Evolutionary conservation across 2,888 invertebrate species (phyloP), one percentile per base, ranked within the genome.

Genomic region (Aspidiotus rigidus): DNA sequence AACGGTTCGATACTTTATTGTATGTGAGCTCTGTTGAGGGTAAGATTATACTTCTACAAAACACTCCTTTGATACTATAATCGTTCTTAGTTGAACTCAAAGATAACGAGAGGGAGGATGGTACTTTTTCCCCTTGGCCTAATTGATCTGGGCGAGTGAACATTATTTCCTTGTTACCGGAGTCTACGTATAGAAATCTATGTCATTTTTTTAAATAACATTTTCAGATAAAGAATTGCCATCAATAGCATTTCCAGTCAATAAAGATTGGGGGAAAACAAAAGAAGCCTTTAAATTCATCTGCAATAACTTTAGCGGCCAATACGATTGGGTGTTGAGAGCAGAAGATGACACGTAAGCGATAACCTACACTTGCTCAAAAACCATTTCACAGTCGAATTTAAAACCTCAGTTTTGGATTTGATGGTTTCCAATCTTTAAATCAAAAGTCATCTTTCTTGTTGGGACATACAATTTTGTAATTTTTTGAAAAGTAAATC

Each of bases 241-340:
- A 0, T 79, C 92, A 0, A 81, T 98, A 17, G 88, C 88, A 42
- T 80, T 98, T 71, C 87, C 90, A 2, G 90, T 97, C 0, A 78
- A 82, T 1, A 98, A 98, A 77, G 95, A 95, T 0, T 99, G 98
- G 98, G 94, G 88, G 5, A 99, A 99, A 81, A 98, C 98, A 0
- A 96, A 95, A 79, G 90, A 87, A 74, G 95, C 95, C 0, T 95
- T 93, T 77, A 85, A 86, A 75, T 93, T 94, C 76, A 86, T 93
- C 16, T 90, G 93, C 76, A 83, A 90, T 73, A 82, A 95, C 76
- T 87, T 95, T 77, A 80, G 86, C 63, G 83, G 93, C 73, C 85
- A 94, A 69, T 92, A 89, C 1, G 97, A 97, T 79, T 97, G 95
- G 95, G 97, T 99, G 78, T 81, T 97, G 75, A 99, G 99, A 79